Evolutionary conservation across 2,113 vertebrate genomes (phyloP).

Genomic region (Neotragus moschatus): DNA sequence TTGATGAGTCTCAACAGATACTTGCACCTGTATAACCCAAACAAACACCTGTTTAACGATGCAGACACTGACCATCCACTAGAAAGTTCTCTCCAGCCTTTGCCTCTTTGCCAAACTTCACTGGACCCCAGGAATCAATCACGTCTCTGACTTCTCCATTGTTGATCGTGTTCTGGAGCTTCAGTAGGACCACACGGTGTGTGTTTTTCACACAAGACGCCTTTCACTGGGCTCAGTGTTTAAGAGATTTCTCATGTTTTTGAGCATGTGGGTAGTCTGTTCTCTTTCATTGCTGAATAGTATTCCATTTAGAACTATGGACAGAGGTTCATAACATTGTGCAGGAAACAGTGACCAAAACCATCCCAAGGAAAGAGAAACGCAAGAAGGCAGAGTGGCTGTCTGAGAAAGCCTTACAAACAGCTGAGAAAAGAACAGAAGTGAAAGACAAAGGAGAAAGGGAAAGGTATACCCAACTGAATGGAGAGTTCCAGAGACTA

Average conservation of each 20-base stretch:
- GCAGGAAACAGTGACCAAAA: background rate
- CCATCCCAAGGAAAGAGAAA: background rate
- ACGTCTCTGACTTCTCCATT: accelerated
- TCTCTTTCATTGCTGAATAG: accelerated
- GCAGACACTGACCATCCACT: background rate
- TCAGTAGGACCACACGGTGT: accelerated
- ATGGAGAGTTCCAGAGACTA: background rate
- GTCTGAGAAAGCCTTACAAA: background rate
- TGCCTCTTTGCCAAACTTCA: background rate
- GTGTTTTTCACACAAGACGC: accelerated
- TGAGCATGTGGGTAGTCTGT: accelerated
- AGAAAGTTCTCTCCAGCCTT: no score
- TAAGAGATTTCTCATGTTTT: accelerated
- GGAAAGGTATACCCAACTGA: background rate
- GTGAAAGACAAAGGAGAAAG: background rate
- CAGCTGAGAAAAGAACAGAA: background rate
- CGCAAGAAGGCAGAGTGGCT: background rate
- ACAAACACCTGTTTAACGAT: background rate
- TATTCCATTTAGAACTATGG: background rate
- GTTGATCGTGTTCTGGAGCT: accelerated
- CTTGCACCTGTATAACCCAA: background rate
- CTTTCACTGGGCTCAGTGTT: accelerated
- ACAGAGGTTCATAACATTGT: background rate
- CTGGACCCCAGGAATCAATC: background rate
- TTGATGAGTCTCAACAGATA: background rate